Evolutionary conservation across 2,113 vertebrate genomes (phyloP).

Genomic region (Chloroceryle aenea): DNA sequence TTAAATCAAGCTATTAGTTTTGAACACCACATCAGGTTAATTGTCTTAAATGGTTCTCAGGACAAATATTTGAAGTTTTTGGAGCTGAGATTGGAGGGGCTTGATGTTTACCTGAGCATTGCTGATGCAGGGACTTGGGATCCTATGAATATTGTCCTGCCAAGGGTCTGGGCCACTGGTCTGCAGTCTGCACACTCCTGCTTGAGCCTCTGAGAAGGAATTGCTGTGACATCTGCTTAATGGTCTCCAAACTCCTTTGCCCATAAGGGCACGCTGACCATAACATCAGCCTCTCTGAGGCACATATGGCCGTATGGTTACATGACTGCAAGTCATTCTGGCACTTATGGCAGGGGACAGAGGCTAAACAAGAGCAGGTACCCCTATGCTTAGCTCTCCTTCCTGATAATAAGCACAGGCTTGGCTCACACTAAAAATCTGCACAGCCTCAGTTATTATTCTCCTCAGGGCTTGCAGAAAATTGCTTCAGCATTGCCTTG

Average conservation of each 20-base stretch:
- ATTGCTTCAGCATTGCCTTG: not conserved
- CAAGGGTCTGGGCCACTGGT: not conserved
- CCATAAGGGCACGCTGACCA: not conserved
- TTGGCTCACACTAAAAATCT: not conserved
- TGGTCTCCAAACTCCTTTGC: not conserved
- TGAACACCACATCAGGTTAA: not conserved
- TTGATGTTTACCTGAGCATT: not conserved
- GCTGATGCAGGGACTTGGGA: not conserved
- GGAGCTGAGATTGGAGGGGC: not conserved
- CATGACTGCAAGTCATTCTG: not conserved
- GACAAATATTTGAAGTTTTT: not conserved
- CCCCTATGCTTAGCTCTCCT: not conserved
- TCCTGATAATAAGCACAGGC: not conserved
- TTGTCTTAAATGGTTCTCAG: not conserved
- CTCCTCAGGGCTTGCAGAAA: not conserved
- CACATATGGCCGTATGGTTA: not conserved
- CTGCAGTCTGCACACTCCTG: not conserved
- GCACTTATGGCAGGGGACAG: rapidly evolving
- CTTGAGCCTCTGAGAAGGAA: not conserved
- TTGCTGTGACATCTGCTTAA: not conserved
- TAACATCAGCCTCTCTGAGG: not conserved
- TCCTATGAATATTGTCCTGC: not conserved
- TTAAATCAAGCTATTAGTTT: not conserved
- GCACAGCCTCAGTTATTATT: not conserved
- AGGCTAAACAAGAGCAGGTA: not conserved